Evolutionary conservation across 2,113 vertebrate species (phyloP).

Genomic region (Sporophila hypoxantha): DNA sequence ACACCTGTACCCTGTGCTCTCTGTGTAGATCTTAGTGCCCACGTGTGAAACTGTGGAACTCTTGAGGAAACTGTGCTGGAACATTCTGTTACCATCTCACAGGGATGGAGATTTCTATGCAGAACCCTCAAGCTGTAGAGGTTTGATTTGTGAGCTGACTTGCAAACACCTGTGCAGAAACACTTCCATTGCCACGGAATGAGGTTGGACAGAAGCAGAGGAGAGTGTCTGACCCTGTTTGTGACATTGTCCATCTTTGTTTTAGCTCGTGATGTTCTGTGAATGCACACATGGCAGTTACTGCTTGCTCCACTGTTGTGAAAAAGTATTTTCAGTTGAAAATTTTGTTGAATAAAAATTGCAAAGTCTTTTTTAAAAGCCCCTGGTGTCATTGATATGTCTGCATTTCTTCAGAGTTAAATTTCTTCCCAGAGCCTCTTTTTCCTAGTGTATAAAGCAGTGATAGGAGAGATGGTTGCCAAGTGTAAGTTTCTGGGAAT

Average conservation of each 20-base stretch:
- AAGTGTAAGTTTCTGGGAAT: neutral
- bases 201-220: neutral
- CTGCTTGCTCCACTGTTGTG: constrained; percentile 32
- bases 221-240: neutral
- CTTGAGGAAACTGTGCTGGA: neutral
- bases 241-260: neutral
- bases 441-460: neutral
- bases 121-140: neutral
- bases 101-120: neutral
- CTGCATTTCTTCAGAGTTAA: neutral
- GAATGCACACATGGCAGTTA: neutral
- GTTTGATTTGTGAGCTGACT: neutral
- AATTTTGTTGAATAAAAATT: constrained; percentile 34
- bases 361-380: neutral
- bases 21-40: neutral
- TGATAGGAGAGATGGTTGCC: neutral
- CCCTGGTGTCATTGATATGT: neutral
- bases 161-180: neutral
- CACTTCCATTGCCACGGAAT: neutral
- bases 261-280: neutral
- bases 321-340: constrained; percentile 36
- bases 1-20: neutral
- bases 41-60: neutral
- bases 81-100: neutral
- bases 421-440: neutral